phyloP scores from a whole-genome alignment of 2,888 invertebrate species.

The Dicycla oo region DNA sequence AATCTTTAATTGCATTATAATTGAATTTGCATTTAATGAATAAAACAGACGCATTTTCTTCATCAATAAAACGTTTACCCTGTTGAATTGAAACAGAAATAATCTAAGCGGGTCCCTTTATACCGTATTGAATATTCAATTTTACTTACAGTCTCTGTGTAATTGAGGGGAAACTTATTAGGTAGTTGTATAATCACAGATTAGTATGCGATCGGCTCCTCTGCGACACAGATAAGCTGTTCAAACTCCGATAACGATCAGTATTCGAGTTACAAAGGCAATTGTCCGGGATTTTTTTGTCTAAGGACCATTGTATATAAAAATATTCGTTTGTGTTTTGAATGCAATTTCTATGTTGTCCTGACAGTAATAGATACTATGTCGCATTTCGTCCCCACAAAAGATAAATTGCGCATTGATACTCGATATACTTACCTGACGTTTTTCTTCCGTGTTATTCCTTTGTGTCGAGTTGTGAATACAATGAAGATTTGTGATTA shows the following conservation, averaged over 20 bases:
- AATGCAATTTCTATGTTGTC: slow-evolving; percentile 82
- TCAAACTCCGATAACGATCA: slow-evolving; percentile 87
- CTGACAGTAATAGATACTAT: slow-evolving; percentile 84
- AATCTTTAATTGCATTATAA: slow-evolving; percentile 9
- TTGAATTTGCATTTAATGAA: slow-evolving; percentile 19
- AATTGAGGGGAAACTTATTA: slow-evolving; percentile 84
- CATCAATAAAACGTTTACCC: slow-evolving; percentile 46
- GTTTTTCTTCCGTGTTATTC: slow-evolving; percentile 78
- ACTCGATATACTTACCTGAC: slow-evolving; percentile 83
- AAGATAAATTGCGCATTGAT: slow-evolving; percentile 87
- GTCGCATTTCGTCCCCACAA: slow-evolving; percentile 81
- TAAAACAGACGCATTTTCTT: slow-evolving; percentile 26
- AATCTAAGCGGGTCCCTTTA: slow-evolving; percentile 48
- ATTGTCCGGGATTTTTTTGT: slow-evolving; percentile 85
- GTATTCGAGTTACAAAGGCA: slow-evolving; percentile 86
- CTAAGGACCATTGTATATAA: slow-evolving; percentile 75
- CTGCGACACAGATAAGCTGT: slow-evolving; percentile 85
- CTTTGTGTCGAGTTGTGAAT: slow-evolving; percentile 69
- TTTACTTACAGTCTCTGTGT: slow-evolving; percentile 70
- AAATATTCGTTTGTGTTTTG: slow-evolving; percentile 88
- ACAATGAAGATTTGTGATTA: slow-evolving; percentile 81
- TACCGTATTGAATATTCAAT: slow-evolving; percentile 64
- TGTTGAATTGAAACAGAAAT: slow-evolving; percentile 48
- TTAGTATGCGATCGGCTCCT: slow-evolving; percentile 84
- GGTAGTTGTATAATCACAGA: slow-evolving; percentile 79